Conservation (phyloP, 2,113 vertebrate genomes). For the Hippocampus zosterae region DNA sequence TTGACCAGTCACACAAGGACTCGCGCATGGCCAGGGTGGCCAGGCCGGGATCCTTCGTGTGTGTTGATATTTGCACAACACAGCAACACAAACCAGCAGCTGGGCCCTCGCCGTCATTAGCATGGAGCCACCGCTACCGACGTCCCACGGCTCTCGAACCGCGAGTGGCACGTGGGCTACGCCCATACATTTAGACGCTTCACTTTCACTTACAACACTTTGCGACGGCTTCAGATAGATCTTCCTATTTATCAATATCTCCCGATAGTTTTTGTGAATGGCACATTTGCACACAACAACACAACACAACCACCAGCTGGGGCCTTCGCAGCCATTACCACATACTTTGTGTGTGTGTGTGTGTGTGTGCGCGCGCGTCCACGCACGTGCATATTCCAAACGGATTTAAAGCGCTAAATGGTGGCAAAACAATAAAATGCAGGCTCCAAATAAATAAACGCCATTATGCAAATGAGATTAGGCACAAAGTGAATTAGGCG, state of each 20-base stretch:
- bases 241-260: not conserved
- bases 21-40: conserved; percentile 58
- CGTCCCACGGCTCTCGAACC: too few relatives aligned
- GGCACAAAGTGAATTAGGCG: conserved; percentile 72
- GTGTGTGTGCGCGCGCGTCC: conserved; percentile 26
- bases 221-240: not conserved
- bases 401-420: conserved; percentile 73
- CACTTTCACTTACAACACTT: too few relatives aligned
- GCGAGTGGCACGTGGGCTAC: too few relatives aligned
- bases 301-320: conserved; percentile 59
- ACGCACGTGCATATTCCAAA: conserved; percentile 60
- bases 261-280: not conserved
- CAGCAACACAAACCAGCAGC: conserved; percentile 52
- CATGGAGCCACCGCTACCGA: conserved; percentile 56
- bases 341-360: conserved; percentile 21
- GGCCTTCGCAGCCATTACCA: conserved; percentile 67
- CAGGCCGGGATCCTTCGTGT: conserved; percentile 73
- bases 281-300: conserved; percentile 65
- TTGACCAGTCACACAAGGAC: conserved; percentile 61
- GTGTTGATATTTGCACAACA: conserved; percentile 74
- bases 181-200: too few relatives aligned
- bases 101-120: conserved; percentile 68
- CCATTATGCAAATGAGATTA: conserved; percentile 78
- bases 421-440: conserved; percentile 74
- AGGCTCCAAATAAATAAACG: conserved; percentile 76